Percentiles rank a stretch among this genome's conserved stretches.
Conservation (phyloP, 2,797 vertebrate species). For the Xenopus petersii region DNA sequence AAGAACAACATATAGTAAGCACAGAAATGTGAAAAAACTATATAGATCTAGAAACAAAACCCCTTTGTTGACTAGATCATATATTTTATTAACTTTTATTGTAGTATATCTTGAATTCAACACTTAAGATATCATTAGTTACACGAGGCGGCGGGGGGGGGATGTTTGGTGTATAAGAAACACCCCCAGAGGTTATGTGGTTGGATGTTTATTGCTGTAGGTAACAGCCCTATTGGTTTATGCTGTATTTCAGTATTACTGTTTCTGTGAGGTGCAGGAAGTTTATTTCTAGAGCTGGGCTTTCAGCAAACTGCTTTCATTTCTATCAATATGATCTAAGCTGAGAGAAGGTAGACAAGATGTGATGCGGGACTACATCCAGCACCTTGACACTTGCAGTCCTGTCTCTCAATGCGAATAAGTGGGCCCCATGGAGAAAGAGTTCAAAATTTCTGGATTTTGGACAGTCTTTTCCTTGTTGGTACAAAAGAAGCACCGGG, state of each 20-base stretch:
- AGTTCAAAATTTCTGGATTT: conserved; percentile 23
- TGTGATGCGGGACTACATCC: background rate
- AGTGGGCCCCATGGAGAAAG: conserved; percentile 35
- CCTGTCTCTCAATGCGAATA: conserved; percentile 10
- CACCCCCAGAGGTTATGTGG: background rate
- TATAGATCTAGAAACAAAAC: no score
- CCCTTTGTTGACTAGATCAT: no score
- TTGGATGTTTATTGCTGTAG: background rate
- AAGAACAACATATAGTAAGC: no score
- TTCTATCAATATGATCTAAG: conserved; percentile 2
- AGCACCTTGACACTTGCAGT: background rate
- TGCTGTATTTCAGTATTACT: conserved; percentile 12
- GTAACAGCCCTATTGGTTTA: conserved; percentile 10
- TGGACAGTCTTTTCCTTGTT: conserved; percentile 25
- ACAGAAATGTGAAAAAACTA: no score
- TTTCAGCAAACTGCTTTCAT: conserved; percentile 25
- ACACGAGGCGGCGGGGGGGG: no score
- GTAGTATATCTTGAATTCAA: no score
- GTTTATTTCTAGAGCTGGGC: conserved; percentile 16
- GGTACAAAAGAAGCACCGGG: conserved; percentile 19
- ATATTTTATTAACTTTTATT: no score
- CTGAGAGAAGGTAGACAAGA: background rate
- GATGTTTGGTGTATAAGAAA: background rate
- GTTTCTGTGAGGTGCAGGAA: conserved; percentile 22
- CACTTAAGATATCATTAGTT: no score